These are phyloP conservation scores for Melipona beecheii DNA, from an alignment of 2,888 invertebrate genomes.

Conservation along the genomic window DNA sequence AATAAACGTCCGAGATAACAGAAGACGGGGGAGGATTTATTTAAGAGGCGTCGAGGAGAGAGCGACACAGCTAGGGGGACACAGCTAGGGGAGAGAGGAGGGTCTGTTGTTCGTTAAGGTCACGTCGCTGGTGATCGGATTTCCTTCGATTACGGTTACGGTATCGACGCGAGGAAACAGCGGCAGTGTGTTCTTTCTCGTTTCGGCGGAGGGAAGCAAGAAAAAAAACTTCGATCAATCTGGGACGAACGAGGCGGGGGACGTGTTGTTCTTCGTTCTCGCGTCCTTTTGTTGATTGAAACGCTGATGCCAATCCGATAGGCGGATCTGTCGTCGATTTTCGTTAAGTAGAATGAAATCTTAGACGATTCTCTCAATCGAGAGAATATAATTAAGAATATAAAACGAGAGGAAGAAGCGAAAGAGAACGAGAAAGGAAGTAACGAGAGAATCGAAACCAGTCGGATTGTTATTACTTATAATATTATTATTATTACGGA, in stretches of 20 bases:
- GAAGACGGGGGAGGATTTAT: slow-evolving; percentile 15
- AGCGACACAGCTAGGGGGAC: not conserved
- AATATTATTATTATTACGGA: too few species aligned
- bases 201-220: slow-evolving; percentile 28
- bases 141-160: slow-evolving; percentile 26
- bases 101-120: slow-evolving; percentile 29
- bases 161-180: slow-evolving; percentile 27
- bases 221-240: slow-evolving; percentile 51
- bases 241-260: slow-evolving; percentile 33
- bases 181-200: slow-evolving; percentile 17
- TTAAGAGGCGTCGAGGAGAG: slow-evolving; percentile 3
- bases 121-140: slow-evolving; percentile 34
- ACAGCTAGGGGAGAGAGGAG: slow-evolving; percentile 10
- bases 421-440: not conserved
- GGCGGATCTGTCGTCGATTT: slow-evolving; percentile 47
- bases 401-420: not conserved
- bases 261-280: slow-evolving; percentile 42
- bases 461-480: not conserved
- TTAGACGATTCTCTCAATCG: slow-evolving; percentile 20
- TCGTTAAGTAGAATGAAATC: slow-evolving; percentile 35
- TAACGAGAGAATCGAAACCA: not conserved
- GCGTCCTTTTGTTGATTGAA: slow-evolving; percentile 53
- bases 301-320: slow-evolving; percentile 28
- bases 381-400: not conserved
- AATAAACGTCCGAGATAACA: not conserved